phyloP scores from a whole-genome alignment of 2,797 vertebrate genomes.

The Mastacembelus armatus region DNA sequence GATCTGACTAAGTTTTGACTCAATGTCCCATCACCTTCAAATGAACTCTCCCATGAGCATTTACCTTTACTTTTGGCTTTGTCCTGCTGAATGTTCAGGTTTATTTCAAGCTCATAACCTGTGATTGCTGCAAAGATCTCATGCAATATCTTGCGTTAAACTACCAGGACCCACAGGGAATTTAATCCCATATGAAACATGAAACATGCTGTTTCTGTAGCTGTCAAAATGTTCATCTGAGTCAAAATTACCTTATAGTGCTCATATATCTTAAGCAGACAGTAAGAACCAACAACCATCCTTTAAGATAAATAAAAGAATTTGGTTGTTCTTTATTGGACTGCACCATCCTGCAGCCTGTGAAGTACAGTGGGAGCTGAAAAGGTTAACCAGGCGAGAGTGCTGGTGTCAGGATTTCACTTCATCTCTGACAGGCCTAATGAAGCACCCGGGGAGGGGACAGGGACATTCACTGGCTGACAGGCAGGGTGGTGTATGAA shows the following conservation, averaged over 20 bases:
- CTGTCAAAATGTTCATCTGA: constrained; percentile 5
- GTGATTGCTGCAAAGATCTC: no score
- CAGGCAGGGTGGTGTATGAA: constrained; percentile 51
- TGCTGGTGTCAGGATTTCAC: constrained; percentile 72
- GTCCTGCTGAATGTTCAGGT: no score
- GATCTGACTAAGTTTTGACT: no score
- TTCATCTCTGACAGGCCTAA: constrained; percentile 74
- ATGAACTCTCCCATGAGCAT: no score
- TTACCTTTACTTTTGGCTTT: no score
- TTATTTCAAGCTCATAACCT: no score
- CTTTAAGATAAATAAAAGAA: constrained; percentile 40
- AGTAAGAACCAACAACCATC: constrained; percentile 2
- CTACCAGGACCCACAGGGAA: not conserved
- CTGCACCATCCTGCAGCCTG: constrained; percentile 29
- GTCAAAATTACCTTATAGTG: not conserved
- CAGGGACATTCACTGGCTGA: constrained; percentile 62
- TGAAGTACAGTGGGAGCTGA: constrained; percentile 36
- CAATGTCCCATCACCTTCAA: no score
- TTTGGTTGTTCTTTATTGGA: constrained; percentile 1
- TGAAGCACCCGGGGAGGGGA: constrained; percentile 66
- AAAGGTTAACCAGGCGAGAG: constrained; percentile 63
- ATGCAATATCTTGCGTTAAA: not conserved
- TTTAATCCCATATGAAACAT: no score
- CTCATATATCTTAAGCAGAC: constrained; percentile 2
- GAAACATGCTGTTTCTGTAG: not conserved